Percentiles rank a stretch among this genome's conserved stretches.
phyloP scores from a whole-genome alignment of 2,797 vertebrate genomes.

The Danio albolineatus region DNA sequence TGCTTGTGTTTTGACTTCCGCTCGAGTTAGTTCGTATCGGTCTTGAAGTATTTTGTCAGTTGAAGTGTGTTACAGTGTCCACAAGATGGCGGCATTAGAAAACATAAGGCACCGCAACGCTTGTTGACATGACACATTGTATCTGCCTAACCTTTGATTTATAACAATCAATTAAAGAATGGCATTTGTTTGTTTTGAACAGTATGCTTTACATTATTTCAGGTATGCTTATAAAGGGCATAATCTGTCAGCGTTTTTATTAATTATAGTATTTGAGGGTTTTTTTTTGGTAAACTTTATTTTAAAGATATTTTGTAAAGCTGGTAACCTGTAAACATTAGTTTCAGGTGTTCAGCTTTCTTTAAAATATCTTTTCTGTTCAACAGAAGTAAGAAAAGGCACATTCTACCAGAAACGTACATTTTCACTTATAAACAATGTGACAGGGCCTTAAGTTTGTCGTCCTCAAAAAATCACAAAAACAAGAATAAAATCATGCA shows the following conservation, averaged over 20 bases:
- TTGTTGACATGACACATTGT: constrained; percentile 2
- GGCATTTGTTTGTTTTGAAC: neutral
- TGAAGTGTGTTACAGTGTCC: constrained; percentile 63
- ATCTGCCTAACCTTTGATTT: constrained; percentile 5
- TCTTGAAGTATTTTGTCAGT: constrained; percentile 8
- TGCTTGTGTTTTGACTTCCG: neutral
- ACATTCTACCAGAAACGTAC: too few relatives aligned
- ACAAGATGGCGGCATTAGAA: constrained; percentile 68
- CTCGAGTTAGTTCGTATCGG: neutral
- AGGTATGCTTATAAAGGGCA: neutral
- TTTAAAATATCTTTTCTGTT: too few relatives aligned
- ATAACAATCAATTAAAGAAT: constrained; percentile 26
- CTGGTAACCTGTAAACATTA: too few relatives aligned
- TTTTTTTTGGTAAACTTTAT: too few relatives aligned
- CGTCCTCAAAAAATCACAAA: too few relatives aligned
- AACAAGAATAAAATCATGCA: too few relatives aligned
- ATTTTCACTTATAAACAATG: too few relatives aligned
- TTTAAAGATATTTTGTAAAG: too few relatives aligned
- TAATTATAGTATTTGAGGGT: too few relatives aligned
- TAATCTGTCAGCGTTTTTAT: neutral
- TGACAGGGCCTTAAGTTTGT: too few relatives aligned
- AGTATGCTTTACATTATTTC: neutral
- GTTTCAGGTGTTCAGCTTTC: too few relatives aligned
- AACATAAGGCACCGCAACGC: constrained; percentile 30
- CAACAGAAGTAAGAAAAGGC: too few relatives aligned